Evolutionary conservation across 2,113 vertebrate species (phyloP), one percentile per base, ranked within the genome.

Genomic region (Pteronura brasiliensis): DNA sequence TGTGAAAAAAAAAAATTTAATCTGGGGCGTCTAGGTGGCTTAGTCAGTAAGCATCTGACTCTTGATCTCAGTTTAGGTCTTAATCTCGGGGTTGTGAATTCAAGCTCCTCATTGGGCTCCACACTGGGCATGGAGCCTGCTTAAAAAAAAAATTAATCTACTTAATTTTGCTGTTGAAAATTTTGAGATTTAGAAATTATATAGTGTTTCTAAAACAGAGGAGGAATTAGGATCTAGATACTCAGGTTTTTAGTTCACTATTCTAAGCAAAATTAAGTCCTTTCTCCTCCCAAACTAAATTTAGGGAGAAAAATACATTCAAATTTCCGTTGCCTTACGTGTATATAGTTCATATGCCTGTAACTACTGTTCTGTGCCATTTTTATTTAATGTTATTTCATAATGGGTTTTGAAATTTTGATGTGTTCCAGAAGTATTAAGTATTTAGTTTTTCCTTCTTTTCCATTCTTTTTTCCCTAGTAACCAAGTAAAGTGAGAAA

Each of bases 381-480:
- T 90, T 96, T 96, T 44, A 63, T 34, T 89, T 93, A 49, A 21
- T 93, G 49, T 44, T 57, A 81, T 90, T 72, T 90, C n/a, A 47
- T 74, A 84, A 72, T 63, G 44, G 12, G 15, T 69, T 79, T 31
- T 89, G 49, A 84, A 77, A 79, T n/a, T 69, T 84, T 77, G 59
- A 21, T 79, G 20, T 69, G 21, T 76, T 91, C 18, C 23, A 90
- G 84, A 72, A 90, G 36, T 96, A 57, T 90, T 86, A 44, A 88
- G 17, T 80, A 12, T 94, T 93, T 91, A 67, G 25, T 81, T 67
- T 65, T 82, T 29, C 21, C 42, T 85, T 80, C n/a, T 14, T 76
- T 49, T 76, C 8, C 25, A 76, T 79, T 10, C 31, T 11, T 91
- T 3, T 20, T 86, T 74, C 72, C 47, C 65, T 80, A 3, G 39